Evolutionary conservation across 2,888 invertebrate genomes (phyloP).

Genomic region (Tiliacea aurago): DNA sequence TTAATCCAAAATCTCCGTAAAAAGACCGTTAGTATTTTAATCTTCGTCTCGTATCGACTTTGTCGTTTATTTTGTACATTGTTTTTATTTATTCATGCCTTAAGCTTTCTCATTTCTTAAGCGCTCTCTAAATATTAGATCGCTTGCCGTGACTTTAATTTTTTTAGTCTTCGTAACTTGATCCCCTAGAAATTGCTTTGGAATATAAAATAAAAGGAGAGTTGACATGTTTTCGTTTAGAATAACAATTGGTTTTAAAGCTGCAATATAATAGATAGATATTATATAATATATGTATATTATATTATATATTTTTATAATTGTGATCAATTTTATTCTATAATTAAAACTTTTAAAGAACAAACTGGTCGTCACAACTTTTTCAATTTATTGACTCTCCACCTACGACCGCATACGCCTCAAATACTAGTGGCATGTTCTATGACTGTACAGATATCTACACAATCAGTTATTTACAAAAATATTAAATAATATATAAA

Average conservation of each 20-base stretch:
- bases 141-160: conserved; percentile 29
- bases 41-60: conserved; percentile 20
- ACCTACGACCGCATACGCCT: neutral
- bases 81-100: conserved; percentile 35
- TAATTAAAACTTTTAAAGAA: neutral
- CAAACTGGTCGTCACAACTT: neutral
- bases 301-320: too few species aligned
- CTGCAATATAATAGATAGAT: neutral
- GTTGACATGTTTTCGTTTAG: conserved; percentile 14
- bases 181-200: conserved; percentile 38
- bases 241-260: conserved; percentile 28
- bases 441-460: too few species aligned
- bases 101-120: conserved; percentile 54
- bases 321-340: neutral
- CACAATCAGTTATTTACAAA: neutral
- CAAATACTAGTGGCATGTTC: neutral
- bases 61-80: conserved; percentile 31
- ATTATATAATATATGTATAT: too few species aligned
- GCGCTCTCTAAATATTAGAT: conserved; percentile 49
- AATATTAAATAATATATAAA: neutral
- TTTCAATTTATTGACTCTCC: neutral
- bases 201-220: conserved; percentile 30
- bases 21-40: conserved; percentile 33
- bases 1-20: conserved; percentile 9
- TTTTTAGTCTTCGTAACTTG: conserved; percentile 35